phyloP scores from a whole-genome alignment of 2,888 invertebrate species.

The Lithosia quadra region DNA sequence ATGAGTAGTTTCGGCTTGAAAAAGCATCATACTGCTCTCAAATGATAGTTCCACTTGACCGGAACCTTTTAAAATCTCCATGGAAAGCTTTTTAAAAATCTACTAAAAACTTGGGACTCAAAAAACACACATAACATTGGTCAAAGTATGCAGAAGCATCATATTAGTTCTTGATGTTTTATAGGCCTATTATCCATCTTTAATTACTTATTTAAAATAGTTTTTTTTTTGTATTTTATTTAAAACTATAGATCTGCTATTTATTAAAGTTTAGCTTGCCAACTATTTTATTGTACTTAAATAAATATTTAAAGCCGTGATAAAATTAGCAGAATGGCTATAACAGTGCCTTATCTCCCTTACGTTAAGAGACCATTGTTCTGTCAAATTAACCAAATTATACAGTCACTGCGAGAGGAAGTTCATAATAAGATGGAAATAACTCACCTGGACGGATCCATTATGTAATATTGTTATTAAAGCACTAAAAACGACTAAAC shows the following conservation, averaged over 20 bases:
- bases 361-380: conserved; percentile 19
- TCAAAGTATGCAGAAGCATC: neutral
- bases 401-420: conserved; percentile 54
- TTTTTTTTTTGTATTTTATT: too few relatives aligned
- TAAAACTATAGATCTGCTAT: too few relatives aligned
- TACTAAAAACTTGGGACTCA: too few relatives aligned
- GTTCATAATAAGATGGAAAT: conserved; percentile 54
- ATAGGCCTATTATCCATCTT: neutral
- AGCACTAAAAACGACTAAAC: conserved; percentile 28
- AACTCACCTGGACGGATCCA: conserved; percentile 70
- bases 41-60: too few relatives aligned
- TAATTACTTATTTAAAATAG: neutral
- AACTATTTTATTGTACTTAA: neutral
- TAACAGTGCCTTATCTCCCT: neutral
- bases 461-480: conserved; percentile 73
- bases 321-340: neutral
- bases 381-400: conserved; percentile 58
- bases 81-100: too few relatives aligned
- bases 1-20: too few relatives aligned
- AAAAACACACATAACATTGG: neutral
- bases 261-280: neutral
- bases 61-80: too few relatives aligned
- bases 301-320: neutral
- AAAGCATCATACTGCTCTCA: too few relatives aligned
- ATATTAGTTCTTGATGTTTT: too few relatives aligned